phyloP scores from a whole-genome alignment of 2,797 vertebrate species.

The Sebastes minor region DNA sequence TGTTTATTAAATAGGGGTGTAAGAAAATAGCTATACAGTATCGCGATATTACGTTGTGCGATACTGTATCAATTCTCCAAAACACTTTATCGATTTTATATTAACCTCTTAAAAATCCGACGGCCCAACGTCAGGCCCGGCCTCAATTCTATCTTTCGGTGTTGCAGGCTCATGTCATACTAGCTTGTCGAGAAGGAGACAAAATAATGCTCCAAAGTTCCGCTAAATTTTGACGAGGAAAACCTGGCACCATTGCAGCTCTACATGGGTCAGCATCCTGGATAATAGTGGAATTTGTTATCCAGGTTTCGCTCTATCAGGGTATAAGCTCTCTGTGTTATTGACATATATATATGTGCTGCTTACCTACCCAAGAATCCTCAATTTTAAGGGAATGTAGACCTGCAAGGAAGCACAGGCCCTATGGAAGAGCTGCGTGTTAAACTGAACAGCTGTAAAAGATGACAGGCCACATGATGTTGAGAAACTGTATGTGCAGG shows the following conservation, averaged over 20 bases:
- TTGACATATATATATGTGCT: not conserved
- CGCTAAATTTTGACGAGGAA: fast-evolving
- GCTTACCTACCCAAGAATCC: not conserved
- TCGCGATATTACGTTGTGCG: fast-evolving
- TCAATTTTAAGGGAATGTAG: not conserved
- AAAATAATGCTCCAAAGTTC: no score
- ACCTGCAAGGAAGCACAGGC: not conserved
- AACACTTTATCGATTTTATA: no score
- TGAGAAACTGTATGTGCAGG: not conserved
- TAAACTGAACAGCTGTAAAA: not conserved
- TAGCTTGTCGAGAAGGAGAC: no score
- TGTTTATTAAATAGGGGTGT: not conserved
- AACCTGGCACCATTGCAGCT: no score
- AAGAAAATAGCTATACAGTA: fast-evolving
- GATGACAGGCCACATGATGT: not conserved
- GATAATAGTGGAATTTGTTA: not conserved
- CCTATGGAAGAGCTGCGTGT: not conserved
- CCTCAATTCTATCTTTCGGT: no score
- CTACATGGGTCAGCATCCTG: not conserved
- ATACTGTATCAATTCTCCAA: no score
- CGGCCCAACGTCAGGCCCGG: no score
- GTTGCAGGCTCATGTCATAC: no score
- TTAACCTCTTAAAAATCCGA: no score
- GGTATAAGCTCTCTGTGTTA: not conserved
- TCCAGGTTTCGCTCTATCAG: not conserved